A percentile compares a stretch with the other conserved stretches of the same genome.
Conservation (phyloP, 2,797 vertebrate species). For the Hipposideros larvatus region DNA sequence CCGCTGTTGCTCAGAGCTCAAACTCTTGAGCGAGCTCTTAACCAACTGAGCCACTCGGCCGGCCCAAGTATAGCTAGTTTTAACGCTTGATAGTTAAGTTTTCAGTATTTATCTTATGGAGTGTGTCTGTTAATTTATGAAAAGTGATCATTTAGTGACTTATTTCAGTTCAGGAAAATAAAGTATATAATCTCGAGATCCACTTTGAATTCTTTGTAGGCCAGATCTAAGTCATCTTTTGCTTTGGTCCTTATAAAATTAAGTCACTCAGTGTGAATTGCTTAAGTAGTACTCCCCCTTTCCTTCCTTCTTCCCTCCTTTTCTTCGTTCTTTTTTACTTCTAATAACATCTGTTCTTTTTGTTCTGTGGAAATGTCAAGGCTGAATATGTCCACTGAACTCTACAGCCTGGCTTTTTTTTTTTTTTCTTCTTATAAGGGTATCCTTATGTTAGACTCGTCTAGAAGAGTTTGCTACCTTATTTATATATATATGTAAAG, state of each 20-base stretch:
- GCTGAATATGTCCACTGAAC: not conserved
- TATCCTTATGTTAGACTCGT: not conserved
- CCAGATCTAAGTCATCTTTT: slow-evolving; percentile 22
- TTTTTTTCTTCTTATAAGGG: not conserved
- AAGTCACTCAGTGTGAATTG: not conserved
- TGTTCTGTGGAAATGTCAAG: not conserved
- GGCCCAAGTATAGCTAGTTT: not conserved
- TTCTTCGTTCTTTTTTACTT: not conserved
- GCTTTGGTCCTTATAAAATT: slow-evolving; percentile 10
- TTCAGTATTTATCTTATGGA: slow-evolving; percentile 8
- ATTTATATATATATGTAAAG: slow-evolving; percentile 25
- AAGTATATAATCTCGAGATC: not conserved
- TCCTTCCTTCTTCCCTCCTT: no score
- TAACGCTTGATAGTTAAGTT: slow-evolving; percentile 6
- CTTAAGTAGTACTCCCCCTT: not conserved
- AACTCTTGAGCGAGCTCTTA: no score
- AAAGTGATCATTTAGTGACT: slow-evolving; percentile 48
- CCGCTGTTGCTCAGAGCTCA: no score
- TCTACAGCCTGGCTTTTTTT: not conserved
- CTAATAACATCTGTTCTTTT: not conserved
- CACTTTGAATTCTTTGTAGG: not conserved
- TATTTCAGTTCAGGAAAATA: slow-evolving; percentile 35
- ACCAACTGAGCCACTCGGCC: no score
- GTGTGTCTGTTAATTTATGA: slow-evolving; percentile 23
- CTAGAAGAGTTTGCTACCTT: slow-evolving; percentile 12